phyloP scores from a whole-genome alignment of 1,140 invertebrate genomes.

The Branchinecta lindahli region DNA sequence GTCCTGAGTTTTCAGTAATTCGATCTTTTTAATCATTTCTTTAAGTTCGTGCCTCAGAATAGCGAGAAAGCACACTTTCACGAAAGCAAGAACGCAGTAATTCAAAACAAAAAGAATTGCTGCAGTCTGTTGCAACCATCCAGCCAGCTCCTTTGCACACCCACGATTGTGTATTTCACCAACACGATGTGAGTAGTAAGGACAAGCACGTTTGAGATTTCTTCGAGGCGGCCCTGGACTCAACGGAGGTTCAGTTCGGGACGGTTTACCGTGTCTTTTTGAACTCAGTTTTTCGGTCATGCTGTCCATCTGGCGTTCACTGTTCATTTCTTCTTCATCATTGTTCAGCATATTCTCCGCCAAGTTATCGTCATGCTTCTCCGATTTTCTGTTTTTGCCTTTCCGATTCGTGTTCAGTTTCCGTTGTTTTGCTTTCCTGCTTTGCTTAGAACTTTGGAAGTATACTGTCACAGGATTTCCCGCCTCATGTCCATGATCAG shows the following conservation, averaged over 20 bases:
- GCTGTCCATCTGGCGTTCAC: too few species aligned
- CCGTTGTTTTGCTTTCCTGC: background rate
- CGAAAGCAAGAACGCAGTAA: constrained; percentile 74
- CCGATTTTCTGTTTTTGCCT: background rate
- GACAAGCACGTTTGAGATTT: constrained; percentile 6
- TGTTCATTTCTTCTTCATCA: too few species aligned
- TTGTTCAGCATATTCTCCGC: too few species aligned
- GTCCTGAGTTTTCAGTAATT: constrained; percentile 31
- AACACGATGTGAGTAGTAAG: constrained; percentile 12
- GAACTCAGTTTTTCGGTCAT: background rate
- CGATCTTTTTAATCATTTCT: constrained; percentile 81
- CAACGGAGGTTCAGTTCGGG: background rate
- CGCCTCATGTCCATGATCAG: background rate
- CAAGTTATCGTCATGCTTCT: too few species aligned
- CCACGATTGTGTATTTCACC: constrained; percentile 31
- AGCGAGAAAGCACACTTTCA: constrained; percentile 74
- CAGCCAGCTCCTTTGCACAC: constrained; percentile 49
- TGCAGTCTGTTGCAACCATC: constrained; percentile 57
- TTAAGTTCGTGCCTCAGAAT: constrained; percentile 66
- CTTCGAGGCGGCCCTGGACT: background rate
- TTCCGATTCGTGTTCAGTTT: background rate
- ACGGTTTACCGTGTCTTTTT: background rate
- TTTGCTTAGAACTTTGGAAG: background rate
- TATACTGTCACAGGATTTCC: background rate
- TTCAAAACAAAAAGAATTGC: constrained; percentile 67